A percentile compares a stretch with the other conserved stretches of the same genome.
phyloP scores from a whole-genome alignment of 2,888 invertebrate genomes.

The Sylvicola cinctus region DNA sequence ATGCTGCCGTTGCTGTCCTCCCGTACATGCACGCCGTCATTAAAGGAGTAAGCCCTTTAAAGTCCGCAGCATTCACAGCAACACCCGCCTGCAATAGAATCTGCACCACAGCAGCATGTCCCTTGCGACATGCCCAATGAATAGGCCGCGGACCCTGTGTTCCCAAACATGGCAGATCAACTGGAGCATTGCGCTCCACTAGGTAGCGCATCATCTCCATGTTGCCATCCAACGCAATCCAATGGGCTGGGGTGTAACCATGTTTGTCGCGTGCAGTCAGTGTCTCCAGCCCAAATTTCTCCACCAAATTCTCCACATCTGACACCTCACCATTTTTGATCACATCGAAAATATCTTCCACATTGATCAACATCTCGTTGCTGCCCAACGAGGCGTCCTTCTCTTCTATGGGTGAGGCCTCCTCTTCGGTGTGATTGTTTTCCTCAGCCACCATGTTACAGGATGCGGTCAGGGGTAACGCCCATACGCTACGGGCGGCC shows the following conservation, averaged over 20 bases:
- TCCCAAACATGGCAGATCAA: constrained; percentile 70
- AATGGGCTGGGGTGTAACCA: constrained; percentile 85
- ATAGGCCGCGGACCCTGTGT: constrained; percentile 80
- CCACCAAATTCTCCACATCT: constrained; percentile 65
- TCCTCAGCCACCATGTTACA: constrained; percentile 59
- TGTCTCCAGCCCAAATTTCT: constrained; percentile 57
- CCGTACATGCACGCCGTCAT: constrained; percentile 91
- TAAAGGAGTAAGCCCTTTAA: constrained; percentile 72
- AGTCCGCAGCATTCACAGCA: constrained; percentile 74
- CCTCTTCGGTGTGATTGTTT: constrained; percentile 26
- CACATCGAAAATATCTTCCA: constrained; percentile 62
- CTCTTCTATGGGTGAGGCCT: constrained; percentile 21
- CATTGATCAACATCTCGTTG: constrained; percentile 25
- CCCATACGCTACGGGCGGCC: constrained; percentile 79
- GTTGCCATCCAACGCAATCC: constrained; percentile 78
- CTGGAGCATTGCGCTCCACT: constrained; percentile 61
- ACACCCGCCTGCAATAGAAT: constrained; percentile 58
- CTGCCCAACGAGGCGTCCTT: constrained; percentile 27
- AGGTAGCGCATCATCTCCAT: constrained; percentile 76
- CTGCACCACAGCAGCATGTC: constrained; percentile 78
- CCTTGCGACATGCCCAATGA: constrained; percentile 88
- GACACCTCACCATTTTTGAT: constrained; percentile 68
- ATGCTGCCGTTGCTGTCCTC: constrained; percentile 73
- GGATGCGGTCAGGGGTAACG: constrained; percentile 56
- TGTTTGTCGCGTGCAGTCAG: constrained; percentile 62